These are phyloP conservation scores for Aplochiton taeniatus DNA, from an alignment of 2,797 vertebrate genomes.

Conservation along the genomic window DNA sequence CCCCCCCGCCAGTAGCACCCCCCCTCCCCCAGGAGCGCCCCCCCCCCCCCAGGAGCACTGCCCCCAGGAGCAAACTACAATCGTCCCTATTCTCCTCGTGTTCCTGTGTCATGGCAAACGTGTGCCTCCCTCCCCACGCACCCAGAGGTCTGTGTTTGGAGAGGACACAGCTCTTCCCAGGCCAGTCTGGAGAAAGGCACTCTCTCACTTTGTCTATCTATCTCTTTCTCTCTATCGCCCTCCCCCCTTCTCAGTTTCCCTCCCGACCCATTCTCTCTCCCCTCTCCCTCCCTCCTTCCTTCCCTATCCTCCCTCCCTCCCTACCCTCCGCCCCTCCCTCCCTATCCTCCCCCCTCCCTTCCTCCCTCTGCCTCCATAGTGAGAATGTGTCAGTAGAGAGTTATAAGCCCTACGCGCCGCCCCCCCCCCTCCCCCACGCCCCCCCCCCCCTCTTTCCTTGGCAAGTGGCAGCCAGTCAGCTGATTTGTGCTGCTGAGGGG, in stretches of 20 bases:
- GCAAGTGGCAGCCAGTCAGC: constrained; percentile 74
- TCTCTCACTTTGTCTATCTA: background rate
- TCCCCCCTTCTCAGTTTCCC: background rate
- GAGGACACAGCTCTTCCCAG: constrained; percentile 55
- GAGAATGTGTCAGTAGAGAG: constrained; percentile 60
- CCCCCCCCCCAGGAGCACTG: too few species aligned
- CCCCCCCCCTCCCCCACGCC: constrained; percentile 35
- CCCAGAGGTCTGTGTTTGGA: constrained; percentile 67
- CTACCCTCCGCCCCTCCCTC: background rate
- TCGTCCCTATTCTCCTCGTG: too few species aligned
- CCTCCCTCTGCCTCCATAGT: constrained; percentile 29
- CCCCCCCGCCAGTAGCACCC: too few species aligned
- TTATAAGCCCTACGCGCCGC: constrained; percentile 59
- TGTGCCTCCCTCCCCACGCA: constrained; percentile 14
- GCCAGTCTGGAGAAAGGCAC: constrained; percentile 49
- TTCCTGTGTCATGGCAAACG: too few species aligned
- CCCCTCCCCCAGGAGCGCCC: too few species aligned
- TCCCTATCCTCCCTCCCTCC: background rate
- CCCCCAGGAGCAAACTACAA: too few species aligned
- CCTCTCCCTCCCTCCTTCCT: background rate
- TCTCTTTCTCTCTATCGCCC: constrained; percentile 29
- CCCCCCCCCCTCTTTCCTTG: constrained; percentile 53
- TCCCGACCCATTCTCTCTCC: background rate
- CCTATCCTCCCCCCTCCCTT: background rate
- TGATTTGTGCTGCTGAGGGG: constrained; percentile 75